A percentile compares a stretch with the other conserved stretches of the same genome.
phyloP scores from a whole-genome alignment of 1,140 invertebrate genomes.

The Lutraria rhynchaena region DNA sequence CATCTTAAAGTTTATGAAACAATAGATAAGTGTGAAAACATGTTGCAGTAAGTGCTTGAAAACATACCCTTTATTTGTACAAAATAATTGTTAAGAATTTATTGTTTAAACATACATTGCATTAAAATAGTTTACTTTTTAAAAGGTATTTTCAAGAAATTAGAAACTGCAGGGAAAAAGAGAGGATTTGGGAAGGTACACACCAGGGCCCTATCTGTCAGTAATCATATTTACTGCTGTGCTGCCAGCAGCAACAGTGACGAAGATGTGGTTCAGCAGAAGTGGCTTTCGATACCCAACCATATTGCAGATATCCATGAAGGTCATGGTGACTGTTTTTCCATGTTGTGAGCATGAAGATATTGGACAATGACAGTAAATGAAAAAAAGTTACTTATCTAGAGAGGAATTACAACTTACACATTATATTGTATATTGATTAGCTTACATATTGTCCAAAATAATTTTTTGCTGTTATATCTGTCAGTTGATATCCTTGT shows the following conservation, averaged over 20 bases:
- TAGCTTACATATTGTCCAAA: too few relatives aligned
- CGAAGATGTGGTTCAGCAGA: conserved; percentile 38
- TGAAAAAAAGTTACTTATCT: too few relatives aligned
- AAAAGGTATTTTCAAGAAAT: conserved; percentile 41
- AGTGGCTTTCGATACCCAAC: conserved; percentile 51
- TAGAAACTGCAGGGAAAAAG: conserved; percentile 20
- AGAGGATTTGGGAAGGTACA: conserved; percentile 9
- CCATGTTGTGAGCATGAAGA: too few relatives aligned
- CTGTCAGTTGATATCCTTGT: too few relatives aligned
- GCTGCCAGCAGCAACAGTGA: conserved; percentile 47
- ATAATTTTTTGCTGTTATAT: too few relatives aligned
- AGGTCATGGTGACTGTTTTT: conserved; percentile 28
- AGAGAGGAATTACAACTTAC: too few relatives aligned
- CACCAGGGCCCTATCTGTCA: conserved; percentile 8
- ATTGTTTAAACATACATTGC: not conserved
- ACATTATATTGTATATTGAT: too few relatives aligned
- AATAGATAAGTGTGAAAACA: too few relatives aligned
- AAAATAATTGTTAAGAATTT: not conserved
- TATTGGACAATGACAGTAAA: too few relatives aligned
- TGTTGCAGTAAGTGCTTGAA: not conserved
- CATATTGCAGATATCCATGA: conserved; percentile 56
- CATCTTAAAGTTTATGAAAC: too few relatives aligned
- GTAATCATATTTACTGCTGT: conserved; percentile 54
- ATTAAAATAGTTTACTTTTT: not conserved
- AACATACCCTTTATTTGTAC: not conserved